Percentiles rank a stretch among this genome's conserved stretches.
phyloP scores from a whole-genome alignment of 1,140 invertebrate genomes.

The Proales similis region DNA sequence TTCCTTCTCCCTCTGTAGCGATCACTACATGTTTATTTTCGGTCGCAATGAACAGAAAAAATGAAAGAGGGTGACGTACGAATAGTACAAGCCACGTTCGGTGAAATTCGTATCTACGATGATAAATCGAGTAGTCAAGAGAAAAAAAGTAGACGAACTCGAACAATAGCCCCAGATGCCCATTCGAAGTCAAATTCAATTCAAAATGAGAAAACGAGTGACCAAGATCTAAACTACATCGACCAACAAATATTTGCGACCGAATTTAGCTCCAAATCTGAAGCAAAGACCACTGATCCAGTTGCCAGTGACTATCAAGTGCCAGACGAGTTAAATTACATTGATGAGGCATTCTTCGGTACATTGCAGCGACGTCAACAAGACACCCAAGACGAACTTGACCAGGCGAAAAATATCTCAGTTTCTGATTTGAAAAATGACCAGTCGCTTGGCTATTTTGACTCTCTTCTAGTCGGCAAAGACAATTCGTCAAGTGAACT shows the following conservation, averaged over 20 bases:
- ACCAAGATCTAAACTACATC: slow-evolving; percentile 4
- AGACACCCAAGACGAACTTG: too few species aligned
- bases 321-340: slow-evolving; percentile 19
- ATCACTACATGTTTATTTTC: too few species aligned
- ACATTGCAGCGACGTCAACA: not conserved
- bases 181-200: not conserved
- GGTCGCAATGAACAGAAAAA: not conserved
- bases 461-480: too few species aligned
- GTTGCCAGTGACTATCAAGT: not conserved
- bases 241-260: slow-evolving; percentile 6
- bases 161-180: not conserved
- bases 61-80: slow-evolving; percentile 17
- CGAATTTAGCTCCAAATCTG: not conserved
- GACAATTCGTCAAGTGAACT: too few species aligned
- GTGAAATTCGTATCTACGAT: slow-evolving; percentile 28
- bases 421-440: too few species aligned
- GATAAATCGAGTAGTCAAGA: not conserved
- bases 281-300: not conserved
- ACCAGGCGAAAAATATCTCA: too few species aligned
- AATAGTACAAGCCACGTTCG: slow-evolving; percentile 18
- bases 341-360: slow-evolving; percentile 18
- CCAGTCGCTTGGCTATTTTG: too few species aligned
- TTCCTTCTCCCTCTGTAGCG: too few species aligned
- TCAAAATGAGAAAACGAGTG: slow-evolving; percentile 1
- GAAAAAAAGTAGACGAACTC: not conserved